Percentiles rank a stretch among this genome's conserved stretches.
Conservation (phyloP, 2,113 vertebrate species). For the Phaetusa simplex region DNA sequence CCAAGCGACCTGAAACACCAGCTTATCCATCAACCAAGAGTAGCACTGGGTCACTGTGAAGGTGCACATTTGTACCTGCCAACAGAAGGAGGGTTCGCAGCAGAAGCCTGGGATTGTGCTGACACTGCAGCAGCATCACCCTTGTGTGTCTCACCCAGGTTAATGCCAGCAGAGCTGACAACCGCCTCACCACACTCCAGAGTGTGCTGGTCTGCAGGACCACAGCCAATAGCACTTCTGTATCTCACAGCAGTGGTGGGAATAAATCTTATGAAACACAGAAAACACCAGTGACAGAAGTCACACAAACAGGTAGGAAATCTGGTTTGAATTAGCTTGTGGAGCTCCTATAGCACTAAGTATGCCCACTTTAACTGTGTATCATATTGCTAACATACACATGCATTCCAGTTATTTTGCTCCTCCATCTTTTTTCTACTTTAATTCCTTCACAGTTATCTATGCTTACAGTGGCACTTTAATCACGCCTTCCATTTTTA, state of each 20-base stretch:
- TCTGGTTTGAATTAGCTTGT: not conserved
- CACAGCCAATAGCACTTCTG: not conserved
- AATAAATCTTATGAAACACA: not conserved
- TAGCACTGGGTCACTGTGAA: not conserved
- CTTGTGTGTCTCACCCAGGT: rapidly evolving
- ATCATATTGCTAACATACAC: not conserved
- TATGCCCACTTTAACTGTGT: not conserved
- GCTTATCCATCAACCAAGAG: not conserved
- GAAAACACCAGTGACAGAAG: not conserved
- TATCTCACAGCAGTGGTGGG: not conserved
- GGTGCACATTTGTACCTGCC: rapidly evolving
- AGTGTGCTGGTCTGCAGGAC: not conserved
- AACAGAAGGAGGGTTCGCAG: not conserved
- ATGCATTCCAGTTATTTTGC: not conserved
- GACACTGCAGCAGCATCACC: not conserved
- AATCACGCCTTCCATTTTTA: not conserved
- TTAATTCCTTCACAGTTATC: not conserved
- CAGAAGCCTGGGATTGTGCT: not conserved
- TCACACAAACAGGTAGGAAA: not conserved
- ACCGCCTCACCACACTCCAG: rapidly evolving
- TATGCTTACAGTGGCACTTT: not conserved
- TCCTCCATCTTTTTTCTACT: not conserved
- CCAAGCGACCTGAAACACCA: not conserved
- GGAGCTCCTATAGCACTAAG: not conserved
- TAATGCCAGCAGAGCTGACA: not conserved